Evolutionary conservation across 2,113 vertebrate species (phyloP), one percentile per base, ranked within the genome.

Genomic region (Aldabrachelys gigantea): DNA sequence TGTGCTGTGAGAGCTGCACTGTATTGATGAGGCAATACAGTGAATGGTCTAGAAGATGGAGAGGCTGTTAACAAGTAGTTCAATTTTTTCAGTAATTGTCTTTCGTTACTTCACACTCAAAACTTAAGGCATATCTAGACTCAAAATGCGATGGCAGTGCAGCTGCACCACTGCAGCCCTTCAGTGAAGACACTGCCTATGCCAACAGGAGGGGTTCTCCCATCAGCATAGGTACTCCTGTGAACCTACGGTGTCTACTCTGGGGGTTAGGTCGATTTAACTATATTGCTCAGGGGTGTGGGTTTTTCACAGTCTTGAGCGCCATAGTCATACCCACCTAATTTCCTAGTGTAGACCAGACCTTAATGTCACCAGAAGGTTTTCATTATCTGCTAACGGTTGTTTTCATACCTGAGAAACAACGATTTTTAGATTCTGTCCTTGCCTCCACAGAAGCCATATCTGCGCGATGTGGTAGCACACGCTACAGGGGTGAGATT

Each of bases 11-110:
- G n/a, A 96, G 93, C 85, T 88, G 76, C 88, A 93, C 86, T 82
- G 41, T 50, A 76, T 94, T 52, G 82, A 90, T 94, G 90, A 59
- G 82, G 75, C 83, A 2, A 1, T 31, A 44, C 13, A n/a, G 47
- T 82, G 72, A 96, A 72, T 52, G 31, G 92, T 83, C 87, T 41
- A 88, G 90, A 82, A 90, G 92, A 88, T 90, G 91, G 92, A 95
- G 85, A 83, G 92, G 49, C 90, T 95, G 49, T 52, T 10, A 38
- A 12, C n/a, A 65, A 93, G 4, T 3, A 14, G 49, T 85, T 88
- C 44, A 4, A 1, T 69, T 88, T 38, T 54, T 84, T 87, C 72
- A 19, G n/a, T 50, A 91, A 94, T 93, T 81, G 85, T 72, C 57
- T 95, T 96, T 83, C 69, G 59, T 35, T 83, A 49, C 89, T 89